These are phyloP conservation scores for Rallus crepitans DNA, from an alignment of 2,797 vertebrate species.

Conservation along the genomic window DNA sequence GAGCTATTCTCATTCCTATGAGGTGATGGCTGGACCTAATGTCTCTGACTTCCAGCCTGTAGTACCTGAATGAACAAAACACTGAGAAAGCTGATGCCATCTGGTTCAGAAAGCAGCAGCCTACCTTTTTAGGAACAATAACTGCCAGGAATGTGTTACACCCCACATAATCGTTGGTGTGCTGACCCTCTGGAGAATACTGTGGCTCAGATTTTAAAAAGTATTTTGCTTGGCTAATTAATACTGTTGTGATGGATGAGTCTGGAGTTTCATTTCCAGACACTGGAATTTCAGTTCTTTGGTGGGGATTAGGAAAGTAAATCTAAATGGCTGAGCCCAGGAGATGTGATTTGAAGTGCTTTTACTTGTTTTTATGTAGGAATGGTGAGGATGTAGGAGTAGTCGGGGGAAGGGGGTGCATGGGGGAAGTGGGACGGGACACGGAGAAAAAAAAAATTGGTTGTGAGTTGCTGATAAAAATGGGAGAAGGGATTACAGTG, in stretches of 20 bases:
- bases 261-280: slow-evolving; percentile 71
- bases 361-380: slow-evolving; percentile 86
- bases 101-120: not conserved
- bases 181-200: not conserved
- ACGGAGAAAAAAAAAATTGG: slow-evolving; percentile 74
- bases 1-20: not conserved
- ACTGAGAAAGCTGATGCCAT: slow-evolving; percentile 79
- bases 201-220: not conserved
- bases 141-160: not conserved
- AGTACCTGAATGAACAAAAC: slow-evolving; percentile 70
- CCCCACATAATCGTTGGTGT: not conserved
- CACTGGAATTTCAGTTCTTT: slow-evolving; percentile 88
- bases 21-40: not conserved
- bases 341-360: slow-evolving; percentile 88
- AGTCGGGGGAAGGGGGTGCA: no score
- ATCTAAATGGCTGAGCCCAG: slow-evolving; percentile 86
- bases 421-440: no score
- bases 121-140: not conserved
- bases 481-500: slow-evolving; percentile 86
- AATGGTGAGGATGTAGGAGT: not conserved
- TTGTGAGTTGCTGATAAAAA: slow-evolving; percentile 87
- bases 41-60: not conserved
- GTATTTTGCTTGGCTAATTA: not conserved
- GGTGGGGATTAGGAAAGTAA: slow-evolving; percentile 87
- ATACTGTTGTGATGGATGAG: slow-evolving; percentile 82